These are phyloP conservation scores for Salminus brasiliensis DNA, from an alignment of 2,113 vertebrate genomes.

Conservation along the genomic window DNA sequence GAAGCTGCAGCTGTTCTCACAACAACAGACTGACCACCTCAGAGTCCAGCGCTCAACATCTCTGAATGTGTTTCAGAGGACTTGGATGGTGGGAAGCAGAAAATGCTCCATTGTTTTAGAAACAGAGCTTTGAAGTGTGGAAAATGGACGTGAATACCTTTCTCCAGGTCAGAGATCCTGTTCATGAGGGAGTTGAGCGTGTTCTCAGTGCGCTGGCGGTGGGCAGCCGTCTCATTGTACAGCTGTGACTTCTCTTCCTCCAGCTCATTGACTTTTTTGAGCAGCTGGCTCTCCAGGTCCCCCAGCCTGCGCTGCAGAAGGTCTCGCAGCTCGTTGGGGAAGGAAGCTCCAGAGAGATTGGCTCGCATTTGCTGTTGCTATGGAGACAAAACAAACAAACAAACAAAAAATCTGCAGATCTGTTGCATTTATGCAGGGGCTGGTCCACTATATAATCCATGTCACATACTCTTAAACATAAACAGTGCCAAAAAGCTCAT, in stretches of 20 bases:
- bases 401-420: neutral
- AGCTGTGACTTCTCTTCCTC: constrained; percentile 92
- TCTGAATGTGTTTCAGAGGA: too few relatives aligned
- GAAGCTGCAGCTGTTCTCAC: too few relatives aligned
- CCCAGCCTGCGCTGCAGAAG: constrained; percentile 88
- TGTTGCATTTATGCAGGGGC: neutral
- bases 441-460: neutral
- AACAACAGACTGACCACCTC: too few relatives aligned
- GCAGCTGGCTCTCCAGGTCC: constrained; percentile 90
- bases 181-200: constrained; percentile 87
- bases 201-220: constrained; percentile 89
- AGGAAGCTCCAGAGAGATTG: constrained; percentile 80
- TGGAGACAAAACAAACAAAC: neutral
- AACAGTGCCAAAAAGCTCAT: too few relatives aligned
- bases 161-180: constrained; percentile 90
- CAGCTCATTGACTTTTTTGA: constrained; percentile 90
- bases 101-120: too few relatives aligned
- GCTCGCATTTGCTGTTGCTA: constrained; percentile 88
- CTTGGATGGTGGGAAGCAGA: too few relatives aligned
- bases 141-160: constrained; percentile 74
- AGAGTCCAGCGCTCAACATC: too few relatives aligned
- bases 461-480: too few relatives aligned
- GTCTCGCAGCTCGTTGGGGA: constrained; percentile 88
- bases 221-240: constrained; percentile 89
- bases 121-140: too few relatives aligned